Conservation (phyloP, 2,888 invertebrate genomes). For the Drosophila macrospina region DNA sequence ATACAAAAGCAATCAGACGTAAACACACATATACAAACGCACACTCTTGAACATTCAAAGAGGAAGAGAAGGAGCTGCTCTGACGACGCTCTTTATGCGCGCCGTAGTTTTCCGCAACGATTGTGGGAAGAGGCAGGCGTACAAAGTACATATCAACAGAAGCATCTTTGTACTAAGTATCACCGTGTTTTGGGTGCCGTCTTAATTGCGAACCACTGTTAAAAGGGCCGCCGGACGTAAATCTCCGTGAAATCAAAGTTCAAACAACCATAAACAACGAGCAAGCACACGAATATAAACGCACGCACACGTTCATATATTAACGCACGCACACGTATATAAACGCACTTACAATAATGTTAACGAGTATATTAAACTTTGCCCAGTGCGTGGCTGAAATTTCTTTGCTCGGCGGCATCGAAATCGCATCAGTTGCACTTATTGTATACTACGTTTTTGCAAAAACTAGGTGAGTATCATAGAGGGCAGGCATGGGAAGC, state of each 20-base stretch:
- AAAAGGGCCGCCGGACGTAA: conserved; percentile 26
- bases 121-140: conserved; percentile 41
- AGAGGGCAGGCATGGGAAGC: conserved; percentile 47
- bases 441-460: conserved; percentile 84
- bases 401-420: conserved; percentile 83
- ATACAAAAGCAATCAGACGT: conserved; percentile 43
- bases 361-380: conserved; percentile 76
- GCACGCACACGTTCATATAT: conserved; percentile 13
- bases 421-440: conserved; percentile 83
- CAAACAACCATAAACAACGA: conserved; percentile 7
- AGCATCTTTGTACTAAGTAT: conserved; percentile 25
- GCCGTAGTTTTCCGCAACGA: conserved; percentile 60
- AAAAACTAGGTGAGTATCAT: conserved; percentile 82
- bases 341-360: conserved; percentile 55
- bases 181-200: conserved; percentile 17
- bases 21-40: conserved; percentile 30
- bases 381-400: conserved; percentile 82
- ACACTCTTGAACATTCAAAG: not conserved
- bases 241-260: conserved; percentile 5
- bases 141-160: conserved; percentile 41
- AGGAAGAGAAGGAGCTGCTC: conserved; percentile 36
- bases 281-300: conserved; percentile 7
- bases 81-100: conserved; percentile 51
- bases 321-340: conserved; percentile 10
- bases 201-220: conserved; percentile 27